Evolutionary conservation across 2,797 vertebrate genomes (phyloP), one percentile per base, ranked within the genome.

Genomic region (Harpagifer antarcticus): DNA sequence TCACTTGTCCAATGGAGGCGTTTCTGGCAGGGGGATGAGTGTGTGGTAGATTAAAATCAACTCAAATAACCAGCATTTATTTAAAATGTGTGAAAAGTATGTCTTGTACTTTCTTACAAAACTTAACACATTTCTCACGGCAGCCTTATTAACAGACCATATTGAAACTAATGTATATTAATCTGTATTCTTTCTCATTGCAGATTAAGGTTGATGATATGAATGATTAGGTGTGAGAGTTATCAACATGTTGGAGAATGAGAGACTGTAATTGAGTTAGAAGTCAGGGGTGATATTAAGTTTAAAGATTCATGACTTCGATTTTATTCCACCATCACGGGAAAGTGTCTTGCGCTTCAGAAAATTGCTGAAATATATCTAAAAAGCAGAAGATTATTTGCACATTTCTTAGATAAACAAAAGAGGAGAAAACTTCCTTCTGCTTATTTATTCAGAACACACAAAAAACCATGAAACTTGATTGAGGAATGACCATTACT

Each of bases 221-320:
- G 16, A 4, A 2, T 16, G 12, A 66, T 50, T n/a, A 20, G 14
- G 14, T n/a, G 11, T 17, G 3, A 33, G 37, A 20, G 10, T 61
- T 44, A 23, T 20, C 68, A 11, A 49, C 61, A 62, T 61, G 44
- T 55, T 58, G 23, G 16, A 74, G 17, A 70, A 47, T 54, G 49
- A 77, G 40, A 62, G 2, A 3, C 3, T 45, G 11, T 12, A 15
- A 66, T 31, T 40, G 12, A 62, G n/a, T 48, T 1, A 44, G 52
- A 63, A 43, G 43, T 61, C 20, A 19, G 8, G 2, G 50, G 31
- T 15, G 5, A 40, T 27, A 47, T 63, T 33, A 52, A 31, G 5
- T 42, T 62, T 68, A 68, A 15, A 61, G 27, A 40, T 45, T 27
- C 7, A 27, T 33, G 47, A 4, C 5, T 17, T 4, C 14, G 17